phyloP scores from a whole-genome alignment of 2,797 vertebrate genomes.

The Eospalax fontanierii region DNA sequence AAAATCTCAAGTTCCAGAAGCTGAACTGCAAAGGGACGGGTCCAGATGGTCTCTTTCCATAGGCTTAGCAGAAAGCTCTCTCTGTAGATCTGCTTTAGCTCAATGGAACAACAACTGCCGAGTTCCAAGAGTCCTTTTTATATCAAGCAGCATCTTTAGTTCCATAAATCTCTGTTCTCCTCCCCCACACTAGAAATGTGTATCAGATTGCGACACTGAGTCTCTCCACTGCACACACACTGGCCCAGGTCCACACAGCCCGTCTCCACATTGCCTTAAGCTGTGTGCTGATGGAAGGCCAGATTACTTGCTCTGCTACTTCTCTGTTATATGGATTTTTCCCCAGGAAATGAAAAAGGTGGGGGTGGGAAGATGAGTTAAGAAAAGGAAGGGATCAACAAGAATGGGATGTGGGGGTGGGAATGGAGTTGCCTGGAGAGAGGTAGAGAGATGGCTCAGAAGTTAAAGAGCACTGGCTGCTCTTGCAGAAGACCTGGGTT shows the following conservation, averaged over 20 bases:
- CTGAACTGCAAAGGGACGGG: neutral
- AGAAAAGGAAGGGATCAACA: neutral
- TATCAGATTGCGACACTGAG: too few species aligned
- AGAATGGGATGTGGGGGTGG: neutral
- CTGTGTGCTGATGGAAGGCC: neutral
- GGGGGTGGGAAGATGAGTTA: neutral
- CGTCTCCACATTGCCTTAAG: neutral
- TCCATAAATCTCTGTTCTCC: neutral
- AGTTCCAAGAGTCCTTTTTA: neutral
- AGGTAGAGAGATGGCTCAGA: too few species aligned
- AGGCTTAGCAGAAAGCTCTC: neutral
- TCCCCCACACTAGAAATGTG: too few species aligned
- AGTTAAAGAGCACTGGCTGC: too few species aligned
- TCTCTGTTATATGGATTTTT: neutral
- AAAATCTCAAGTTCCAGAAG: neutral
- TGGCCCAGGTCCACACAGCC: neutral
- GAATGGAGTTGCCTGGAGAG: too few species aligned
- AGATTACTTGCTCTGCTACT: neutral
- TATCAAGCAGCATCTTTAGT: neutral
- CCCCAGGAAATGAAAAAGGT: neutral
- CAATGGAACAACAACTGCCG: neutral
- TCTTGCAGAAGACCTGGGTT: too few species aligned
- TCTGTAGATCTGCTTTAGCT: neutral
- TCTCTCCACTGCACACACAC: neutral
- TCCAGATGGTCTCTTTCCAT: too few species aligned